These are phyloP conservation scores for Meloidogyne exigua DNA, from an alignment of 1,140 invertebrate species.

Conservation along the genomic window DNA sequence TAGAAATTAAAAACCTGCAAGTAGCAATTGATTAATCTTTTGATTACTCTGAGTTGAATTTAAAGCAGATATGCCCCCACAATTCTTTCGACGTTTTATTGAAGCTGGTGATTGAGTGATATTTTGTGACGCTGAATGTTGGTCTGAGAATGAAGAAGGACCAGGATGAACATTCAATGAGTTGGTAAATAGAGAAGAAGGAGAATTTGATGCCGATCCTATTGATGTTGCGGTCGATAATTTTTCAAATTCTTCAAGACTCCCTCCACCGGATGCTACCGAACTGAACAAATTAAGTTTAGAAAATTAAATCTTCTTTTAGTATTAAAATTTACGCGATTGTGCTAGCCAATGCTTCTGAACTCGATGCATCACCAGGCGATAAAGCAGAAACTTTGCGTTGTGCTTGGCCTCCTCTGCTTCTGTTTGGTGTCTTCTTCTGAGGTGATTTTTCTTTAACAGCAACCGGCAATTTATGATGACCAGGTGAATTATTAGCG, in stretches of 20 bases:
- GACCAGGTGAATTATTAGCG: neutral
- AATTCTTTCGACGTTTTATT: conserved; percentile 3
- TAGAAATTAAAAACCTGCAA: neutral
- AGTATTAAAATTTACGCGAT: conserved; percentile 15
- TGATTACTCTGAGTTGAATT: neutral
- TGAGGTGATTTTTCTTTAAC: neutral
- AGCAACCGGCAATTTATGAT: neutral
- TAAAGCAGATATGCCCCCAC: neutral
- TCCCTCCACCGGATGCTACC: conserved; percentile 23
- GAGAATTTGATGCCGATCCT: conserved; percentile 8
- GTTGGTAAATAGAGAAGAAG: neutral
- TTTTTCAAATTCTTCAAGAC: conserved; percentile 18
- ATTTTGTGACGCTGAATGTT: neutral
- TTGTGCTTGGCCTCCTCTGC: neutral
- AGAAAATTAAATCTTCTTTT: neutral
- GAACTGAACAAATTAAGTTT: conserved; percentile 16
- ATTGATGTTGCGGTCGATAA: neutral
- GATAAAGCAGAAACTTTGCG: neutral
- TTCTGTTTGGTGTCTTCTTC: neutral
- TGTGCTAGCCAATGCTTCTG: conserved; percentile 24
- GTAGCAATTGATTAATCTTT: neutral
- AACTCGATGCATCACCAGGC: neutral
- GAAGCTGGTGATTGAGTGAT: neutral
- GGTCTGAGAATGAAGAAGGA: conserved; percentile 10
- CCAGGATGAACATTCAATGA: conserved; percentile 5